These are phyloP conservation scores for Amblyopsis hoosieri DNA, from an alignment of 2,797 vertebrate genomes.

Conservation along the genomic window DNA sequence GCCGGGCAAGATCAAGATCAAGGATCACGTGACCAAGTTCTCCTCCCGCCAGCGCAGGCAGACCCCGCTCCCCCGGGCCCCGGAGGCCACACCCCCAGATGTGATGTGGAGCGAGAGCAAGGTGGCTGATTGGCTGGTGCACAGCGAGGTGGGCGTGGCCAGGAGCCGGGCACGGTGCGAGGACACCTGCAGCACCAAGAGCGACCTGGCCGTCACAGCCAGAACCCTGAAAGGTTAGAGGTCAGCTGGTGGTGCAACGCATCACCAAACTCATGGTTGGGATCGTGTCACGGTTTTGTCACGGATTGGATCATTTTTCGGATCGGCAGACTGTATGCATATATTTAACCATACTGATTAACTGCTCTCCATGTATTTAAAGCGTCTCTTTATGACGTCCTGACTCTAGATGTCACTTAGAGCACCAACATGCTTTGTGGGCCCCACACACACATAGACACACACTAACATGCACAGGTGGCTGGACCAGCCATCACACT, in stretches of 20 bases:
- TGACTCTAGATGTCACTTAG: too few relatives aligned
- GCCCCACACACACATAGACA: too few relatives aligned
- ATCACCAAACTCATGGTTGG: too few relatives aligned
- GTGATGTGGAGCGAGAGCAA: conserved; percentile 89
- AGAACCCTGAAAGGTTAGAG: conserved; percentile 87
- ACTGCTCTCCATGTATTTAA: too few relatives aligned
- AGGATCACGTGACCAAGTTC: conserved; percentile 96
- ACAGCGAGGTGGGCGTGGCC: conserved; percentile 90
- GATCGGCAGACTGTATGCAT: too few relatives aligned
- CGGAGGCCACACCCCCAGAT: conserved; percentile 73
- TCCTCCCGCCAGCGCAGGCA: conserved; percentile 84
- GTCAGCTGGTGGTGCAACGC: background rate
- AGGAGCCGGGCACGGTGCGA: conserved; percentile 79
- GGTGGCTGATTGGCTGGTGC: conserved; percentile 96
- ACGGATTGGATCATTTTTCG: too few relatives aligned
- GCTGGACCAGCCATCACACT: too few relatives aligned
- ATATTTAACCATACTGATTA: too few relatives aligned
- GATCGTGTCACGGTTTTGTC: too few relatives aligned
- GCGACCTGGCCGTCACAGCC: conserved; percentile 88
- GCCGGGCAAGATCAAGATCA: conserved; percentile 96
- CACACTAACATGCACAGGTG: too few relatives aligned
- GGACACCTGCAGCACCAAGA: conserved; percentile 93
- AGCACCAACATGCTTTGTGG: too few relatives aligned
- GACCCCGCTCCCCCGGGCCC: conserved; percentile 54
- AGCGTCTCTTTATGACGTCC: too few relatives aligned